Percentiles rank a stretch among this genome's conserved stretches.
Evolutionary conservation across 1,140 invertebrate genomes (phyloP).

Genomic region (Pseudomyrmex pallidus): DNA sequence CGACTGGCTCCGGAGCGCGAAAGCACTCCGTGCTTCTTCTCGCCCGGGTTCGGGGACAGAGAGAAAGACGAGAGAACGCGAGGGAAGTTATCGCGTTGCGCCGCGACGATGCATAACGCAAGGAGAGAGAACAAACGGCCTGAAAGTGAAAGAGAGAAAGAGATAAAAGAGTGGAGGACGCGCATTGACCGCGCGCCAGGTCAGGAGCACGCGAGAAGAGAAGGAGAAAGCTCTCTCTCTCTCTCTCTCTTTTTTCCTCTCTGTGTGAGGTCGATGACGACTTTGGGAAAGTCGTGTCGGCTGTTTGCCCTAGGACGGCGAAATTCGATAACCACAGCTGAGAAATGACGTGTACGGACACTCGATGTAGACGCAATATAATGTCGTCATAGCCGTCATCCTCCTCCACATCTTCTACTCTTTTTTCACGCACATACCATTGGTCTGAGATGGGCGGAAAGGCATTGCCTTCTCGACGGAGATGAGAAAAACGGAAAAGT

Average conservation of each 20-base stretch:
- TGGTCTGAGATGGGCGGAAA: constrained; percentile 18
- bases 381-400: not conserved
- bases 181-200: constrained; percentile 31
- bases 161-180: constrained; percentile 20
- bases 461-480: constrained; percentile 61
- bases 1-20: constrained; percentile 76
- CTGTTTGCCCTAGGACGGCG: constrained; percentile 34
- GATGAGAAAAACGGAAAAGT: constrained; percentile 52
- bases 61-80: not conserved
- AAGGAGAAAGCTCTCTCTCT: constrained; percentile 34
- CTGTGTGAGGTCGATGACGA: constrained; percentile 21
- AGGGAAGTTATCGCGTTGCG: not conserved
- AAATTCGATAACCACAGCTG: constrained; percentile 13
- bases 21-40: constrained; percentile 26
- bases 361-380: not conserved
- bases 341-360: constrained; percentile 40
- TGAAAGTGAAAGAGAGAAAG: constrained; percentile 34
- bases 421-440: not conserved
- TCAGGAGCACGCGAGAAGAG: constrained; percentile 20
- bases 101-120: constrained; percentile 1
- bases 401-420: not conserved
- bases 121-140: constrained; percentile 33
- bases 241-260: not conserved
- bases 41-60: not conserved
- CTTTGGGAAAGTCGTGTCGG: constrained; percentile 31